Percentiles rank a stretch among this genome's conserved stretches.
These are phyloP conservation scores for Osmoderma eremita DNA, from an alignment of 2,888 invertebrate species.

Conservation along the genomic window DNA sequence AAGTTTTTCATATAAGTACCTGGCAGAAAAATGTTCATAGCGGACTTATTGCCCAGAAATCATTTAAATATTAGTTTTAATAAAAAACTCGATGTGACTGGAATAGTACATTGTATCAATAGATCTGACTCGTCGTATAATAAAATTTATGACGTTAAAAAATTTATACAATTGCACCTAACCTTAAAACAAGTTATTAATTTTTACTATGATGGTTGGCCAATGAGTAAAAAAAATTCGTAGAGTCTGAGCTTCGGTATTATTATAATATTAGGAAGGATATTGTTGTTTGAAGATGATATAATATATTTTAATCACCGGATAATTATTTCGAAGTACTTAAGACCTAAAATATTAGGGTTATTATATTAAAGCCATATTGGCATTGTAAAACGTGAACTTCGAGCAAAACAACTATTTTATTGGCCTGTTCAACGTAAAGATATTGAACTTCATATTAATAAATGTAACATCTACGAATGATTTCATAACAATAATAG, in stretches of 20 bases:
- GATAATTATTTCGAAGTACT: constrained; percentile 29
- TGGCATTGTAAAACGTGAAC: constrained; percentile 40
- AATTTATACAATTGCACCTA: too few relatives aligned
- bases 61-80: too few relatives aligned
- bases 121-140: background rate
- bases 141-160: constrained; percentile 22
- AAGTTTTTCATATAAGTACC: constrained; percentile 11
- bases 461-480: background rate
- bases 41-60: constrained; percentile 26
- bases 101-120: background rate
- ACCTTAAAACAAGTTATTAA: too few relatives aligned
- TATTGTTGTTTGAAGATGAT: constrained; percentile 28
- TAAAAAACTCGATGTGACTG: background rate
- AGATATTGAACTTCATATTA: constrained; percentile 25
- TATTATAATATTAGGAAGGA: constrained; percentile 39
- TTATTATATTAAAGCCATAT: constrained; percentile 38
- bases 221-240: constrained; percentile 19
- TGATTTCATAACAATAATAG: background rate
- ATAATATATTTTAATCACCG: constrained; percentile 33
- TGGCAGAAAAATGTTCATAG: constrained; percentile 25
- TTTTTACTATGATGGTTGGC: too few relatives aligned
- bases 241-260: constrained; percentile 19
- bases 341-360: constrained; percentile 25
- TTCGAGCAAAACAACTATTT: constrained; percentile 35
- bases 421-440: constrained; percentile 41